phyloP scores from a whole-genome alignment of 64 coral and sea anemone genomes.

The Trachythela sp. region DNA sequence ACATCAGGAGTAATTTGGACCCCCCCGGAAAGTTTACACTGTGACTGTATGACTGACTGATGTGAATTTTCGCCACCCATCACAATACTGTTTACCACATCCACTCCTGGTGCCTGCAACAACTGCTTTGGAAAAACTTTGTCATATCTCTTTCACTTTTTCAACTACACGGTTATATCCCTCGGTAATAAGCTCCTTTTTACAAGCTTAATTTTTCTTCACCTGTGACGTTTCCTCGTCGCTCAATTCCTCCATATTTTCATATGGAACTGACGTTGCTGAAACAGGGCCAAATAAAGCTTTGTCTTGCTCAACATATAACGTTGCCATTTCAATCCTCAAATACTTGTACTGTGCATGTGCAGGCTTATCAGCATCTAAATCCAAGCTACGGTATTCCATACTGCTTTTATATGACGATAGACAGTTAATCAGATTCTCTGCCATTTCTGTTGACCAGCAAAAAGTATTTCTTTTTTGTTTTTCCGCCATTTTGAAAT shows the following conservation, averaged over 20 bases:
- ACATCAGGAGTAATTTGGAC: too few species aligned
- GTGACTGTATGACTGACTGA: background rate
- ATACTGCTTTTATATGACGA: background rate
- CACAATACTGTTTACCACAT: background rate
- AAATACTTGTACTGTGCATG: background rate
- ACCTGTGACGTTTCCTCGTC: background rate
- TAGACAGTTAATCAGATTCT: background rate
- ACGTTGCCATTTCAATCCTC: background rate
- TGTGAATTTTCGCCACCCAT: too few species aligned
- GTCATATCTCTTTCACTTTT: too few species aligned
- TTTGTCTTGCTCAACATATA: background rate
- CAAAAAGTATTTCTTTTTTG: background rate
- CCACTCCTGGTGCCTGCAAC: too few species aligned
- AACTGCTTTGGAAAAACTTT: too few species aligned
- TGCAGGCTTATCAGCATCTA: background rate
- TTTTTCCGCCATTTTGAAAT: background rate
- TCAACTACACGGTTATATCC: background rate
- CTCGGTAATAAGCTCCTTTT: background rate
- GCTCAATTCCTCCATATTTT: background rate
- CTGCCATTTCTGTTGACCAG: background rate
- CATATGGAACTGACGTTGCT: background rate
- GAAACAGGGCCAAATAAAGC: background rate
- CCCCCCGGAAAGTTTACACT: background rate
- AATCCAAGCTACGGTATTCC: background rate
- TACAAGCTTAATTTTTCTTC: background rate